phyloP scores from a whole-genome alignment of 2,888 invertebrate genomes.

The Epirrita christyi region DNA sequence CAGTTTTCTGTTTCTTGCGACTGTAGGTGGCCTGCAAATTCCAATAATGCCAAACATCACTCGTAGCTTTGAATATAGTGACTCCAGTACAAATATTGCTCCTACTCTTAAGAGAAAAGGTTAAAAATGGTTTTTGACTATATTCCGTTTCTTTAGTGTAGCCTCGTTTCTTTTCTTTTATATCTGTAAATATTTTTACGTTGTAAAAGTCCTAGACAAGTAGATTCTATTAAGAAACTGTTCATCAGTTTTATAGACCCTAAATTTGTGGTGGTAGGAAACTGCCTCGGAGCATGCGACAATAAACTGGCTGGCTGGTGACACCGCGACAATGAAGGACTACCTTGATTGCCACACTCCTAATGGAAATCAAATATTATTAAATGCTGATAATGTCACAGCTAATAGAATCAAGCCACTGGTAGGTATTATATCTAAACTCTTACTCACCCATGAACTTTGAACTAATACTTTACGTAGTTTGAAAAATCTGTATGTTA shows the following conservation, averaged over 20 bases:
- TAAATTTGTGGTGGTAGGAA: conserved; percentile 76
- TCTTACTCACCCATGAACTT: neutral
- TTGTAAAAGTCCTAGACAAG: conserved; percentile 52
- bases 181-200: conserved; percentile 34
- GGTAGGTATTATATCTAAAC: conserved; percentile 1
- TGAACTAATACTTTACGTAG: too few relatives aligned
- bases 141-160: conserved; percentile 51
- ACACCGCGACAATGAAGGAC: conserved; percentile 71
- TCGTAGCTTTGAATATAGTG: conserved; percentile 61
- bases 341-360: conserved; percentile 52
- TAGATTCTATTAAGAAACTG: conserved; percentile 71
- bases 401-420: conserved; percentile 12
- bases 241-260: conserved; percentile 80
- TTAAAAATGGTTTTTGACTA: conserved; percentile 61
- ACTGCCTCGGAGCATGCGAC: conserved; percentile 75
- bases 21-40: conserved; percentile 53
- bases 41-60: conserved; percentile 65
- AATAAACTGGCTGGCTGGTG: conserved; percentile 69
- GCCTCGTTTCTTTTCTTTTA: conserved; percentile 41
- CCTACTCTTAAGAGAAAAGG: conserved; percentile 57
- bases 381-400: conserved; percentile 25
- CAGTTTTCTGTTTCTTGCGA: conserved; percentile 40
- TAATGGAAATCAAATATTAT: conserved; percentile 55
- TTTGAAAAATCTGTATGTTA: neutral
- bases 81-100: conserved; percentile 68